Evolutionary conservation across 2,888 invertebrate genomes (phyloP).

Genomic region (Parapristionchus giblindavisi): DNA sequence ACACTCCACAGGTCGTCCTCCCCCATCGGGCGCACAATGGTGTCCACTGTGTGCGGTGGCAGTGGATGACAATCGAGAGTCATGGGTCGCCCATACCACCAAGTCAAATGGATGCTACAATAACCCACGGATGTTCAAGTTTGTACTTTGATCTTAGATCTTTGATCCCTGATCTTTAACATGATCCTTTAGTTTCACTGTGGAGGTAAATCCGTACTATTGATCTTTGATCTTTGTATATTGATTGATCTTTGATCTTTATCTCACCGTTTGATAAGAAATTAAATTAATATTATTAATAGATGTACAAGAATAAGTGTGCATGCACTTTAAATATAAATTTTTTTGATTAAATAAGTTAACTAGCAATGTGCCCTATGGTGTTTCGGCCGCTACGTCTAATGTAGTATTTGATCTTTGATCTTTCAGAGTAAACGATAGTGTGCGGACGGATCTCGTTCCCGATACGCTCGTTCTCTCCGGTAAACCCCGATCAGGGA

Average conservation of each 20-base stretch:
- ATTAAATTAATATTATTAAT: no score
- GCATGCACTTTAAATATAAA: no score
- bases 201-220: no score
- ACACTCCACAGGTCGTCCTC: constrained; percentile 43
- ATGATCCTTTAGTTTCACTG: background rate
- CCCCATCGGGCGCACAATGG: constrained; percentile 59
- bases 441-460: constrained; percentile 36
- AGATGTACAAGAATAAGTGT: no score
- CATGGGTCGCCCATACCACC: constrained; percentile 53
- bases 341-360: no score
- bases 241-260: background rate
- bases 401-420: background rate
- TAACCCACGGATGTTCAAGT: constrained; percentile 46
- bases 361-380: no score
- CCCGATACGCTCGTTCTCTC: constrained; percentile 33
- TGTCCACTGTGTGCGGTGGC: constrained; percentile 63
- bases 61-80: constrained; percentile 49
- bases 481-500: constrained; percentile 3
- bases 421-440: constrained; percentile 39
- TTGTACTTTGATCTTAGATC: background rate
- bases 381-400: no score
- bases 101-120: constrained; percentile 52
- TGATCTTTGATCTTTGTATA: background rate
- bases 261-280: no score
- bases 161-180: no score